Evolutionary conservation across 2,888 invertebrate species (phyloP).

Genomic region (Hyalella azteca): DNA sequence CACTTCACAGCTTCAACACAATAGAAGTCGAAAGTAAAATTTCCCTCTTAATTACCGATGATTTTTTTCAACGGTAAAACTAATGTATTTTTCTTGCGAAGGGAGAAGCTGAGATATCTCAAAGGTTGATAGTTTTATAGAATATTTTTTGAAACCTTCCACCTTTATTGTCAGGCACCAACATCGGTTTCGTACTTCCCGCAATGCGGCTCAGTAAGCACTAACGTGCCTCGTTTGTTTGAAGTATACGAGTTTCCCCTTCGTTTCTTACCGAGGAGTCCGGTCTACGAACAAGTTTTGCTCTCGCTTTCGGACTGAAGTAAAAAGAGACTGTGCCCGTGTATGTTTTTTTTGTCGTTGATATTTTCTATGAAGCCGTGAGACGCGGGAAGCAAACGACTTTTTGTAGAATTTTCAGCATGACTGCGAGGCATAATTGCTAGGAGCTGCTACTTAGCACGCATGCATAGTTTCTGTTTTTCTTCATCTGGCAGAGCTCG

Average conservation of each 20-base stretch:
- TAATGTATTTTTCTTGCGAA: too few relatives aligned
- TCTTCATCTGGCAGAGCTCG: too few relatives aligned
- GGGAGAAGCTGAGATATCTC: too few relatives aligned
- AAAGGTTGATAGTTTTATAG: too few relatives aligned
- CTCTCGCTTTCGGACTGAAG: constrained; percentile 3
- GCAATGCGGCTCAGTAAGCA: background rate
- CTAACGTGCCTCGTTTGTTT: background rate
- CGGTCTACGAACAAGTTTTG: background rate
- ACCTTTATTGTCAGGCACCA: too few relatives aligned
- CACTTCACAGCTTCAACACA: too few relatives aligned
- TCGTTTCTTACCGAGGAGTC: background rate
- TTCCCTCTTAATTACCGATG: too few relatives aligned
- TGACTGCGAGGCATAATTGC: background rate
- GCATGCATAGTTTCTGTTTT: too few relatives aligned
- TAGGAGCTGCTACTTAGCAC: too few relatives aligned
- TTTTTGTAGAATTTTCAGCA: background rate
- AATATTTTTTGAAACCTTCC: too few relatives aligned
- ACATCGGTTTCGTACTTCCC: background rate
- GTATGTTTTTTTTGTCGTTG: background rate
- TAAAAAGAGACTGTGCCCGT: background rate
- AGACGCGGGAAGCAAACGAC: background rate
- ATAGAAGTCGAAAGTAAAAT: too few relatives aligned
- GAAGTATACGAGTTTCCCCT: background rate
- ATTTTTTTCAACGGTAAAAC: too few relatives aligned
- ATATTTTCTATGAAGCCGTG: background rate